Evolutionary conservation across 1,140 invertebrate species (phyloP), one percentile per base, ranked within the genome.

Genomic region (Lepidurus arcticus): DNA sequence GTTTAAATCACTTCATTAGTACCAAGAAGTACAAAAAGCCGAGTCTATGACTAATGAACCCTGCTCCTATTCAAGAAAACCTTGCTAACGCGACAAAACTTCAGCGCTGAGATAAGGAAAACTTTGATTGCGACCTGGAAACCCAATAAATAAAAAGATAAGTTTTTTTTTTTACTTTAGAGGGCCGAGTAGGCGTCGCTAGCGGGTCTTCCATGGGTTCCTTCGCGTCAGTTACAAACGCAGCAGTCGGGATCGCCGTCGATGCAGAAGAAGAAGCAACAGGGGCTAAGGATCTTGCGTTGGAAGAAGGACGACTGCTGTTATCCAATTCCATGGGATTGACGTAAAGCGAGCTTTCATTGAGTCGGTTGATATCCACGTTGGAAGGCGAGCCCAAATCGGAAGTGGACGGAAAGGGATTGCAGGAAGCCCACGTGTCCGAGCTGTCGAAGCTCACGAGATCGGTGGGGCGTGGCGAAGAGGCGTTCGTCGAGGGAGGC

Each of bases 341-440:
- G 82, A 97, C 91, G 86, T 97, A 97, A 80, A 84, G 92, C 92
- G 80, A 90, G 90, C 80, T 84, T 78, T 78, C 80, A 74, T 78
- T 77, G 45, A 78, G 80, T 79, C 79, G 75, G 75, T 81, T 76
- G 44, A 79, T 77, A 74, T 78, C 75, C 45, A 82, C 81, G 65
- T 84, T 42, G 73, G 65, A 24, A 44, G 77, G 53, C 43, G 75
- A 44, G 44, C 77, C 76, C 73, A 78, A 44, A 74, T 75, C 74
- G 74, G 78, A 42, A 65, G 92, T 90, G 86, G 93, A 96, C 82
- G 94, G 94, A 87, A 97, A 94, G 80, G 95, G 97, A 87, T 94
- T 92, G 88, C 95, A 98, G 86, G 94, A 96, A 84, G 94, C 94
- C 86, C 95, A 98, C 78, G 95, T 98, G 86, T 97, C 95, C 43